Percentiles rank a stretch among this genome's conserved stretches.
Conservation (phyloP, 2,888 invertebrate genomes). For the Timema podura region DNA sequence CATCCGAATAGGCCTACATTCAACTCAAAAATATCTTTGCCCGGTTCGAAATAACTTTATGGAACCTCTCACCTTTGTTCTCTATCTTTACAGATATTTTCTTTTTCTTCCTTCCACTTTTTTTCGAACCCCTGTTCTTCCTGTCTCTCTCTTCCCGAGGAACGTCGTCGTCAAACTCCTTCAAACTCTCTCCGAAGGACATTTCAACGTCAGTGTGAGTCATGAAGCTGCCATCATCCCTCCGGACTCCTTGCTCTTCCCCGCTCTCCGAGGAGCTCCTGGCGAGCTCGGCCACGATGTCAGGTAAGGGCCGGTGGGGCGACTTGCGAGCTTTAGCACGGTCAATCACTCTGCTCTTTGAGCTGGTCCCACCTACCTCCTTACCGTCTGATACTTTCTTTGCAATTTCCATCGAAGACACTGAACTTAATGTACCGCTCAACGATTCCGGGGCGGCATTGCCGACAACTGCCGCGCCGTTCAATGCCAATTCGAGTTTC, state of each 20-base stretch:
- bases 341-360: slow-evolving; percentile 43
- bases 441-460: too few relatives aligned
- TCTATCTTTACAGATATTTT: slow-evolving; percentile 15
- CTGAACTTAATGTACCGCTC: too few relatives aligned
- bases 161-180: slow-evolving; percentile 48
- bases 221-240: background rate
- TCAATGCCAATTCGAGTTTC: too few relatives aligned
- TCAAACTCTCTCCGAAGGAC: slow-evolving; percentile 45
- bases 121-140: slow-evolving; percentile 38
- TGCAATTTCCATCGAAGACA: too few relatives aligned
- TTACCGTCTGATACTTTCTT: background rate
- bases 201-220: slow-evolving; percentile 39
- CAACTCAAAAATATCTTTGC: too few relatives aligned
- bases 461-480: too few relatives aligned
- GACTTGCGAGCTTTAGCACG: slow-evolving; percentile 59
- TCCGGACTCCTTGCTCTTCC: slow-evolving; percentile 25
- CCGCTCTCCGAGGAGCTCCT: slow-evolving; percentile 29
- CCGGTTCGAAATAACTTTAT: too few relatives aligned
- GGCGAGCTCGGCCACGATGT: slow-evolving; percentile 32
- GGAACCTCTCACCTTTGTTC: slow-evolving; percentile 18
- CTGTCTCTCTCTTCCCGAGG: slow-evolving; percentile 40
- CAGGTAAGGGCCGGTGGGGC: slow-evolving; percentile 53
- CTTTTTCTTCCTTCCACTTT: slow-evolving; percentile 37
- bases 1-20: too few relatives aligned
- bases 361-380: background rate